Percentiles rank a stretch among this genome's conserved stretches.
Evolutionary conservation across 2,888 invertebrate species (phyloP).

Genomic region (Hesperia comma): DNA sequence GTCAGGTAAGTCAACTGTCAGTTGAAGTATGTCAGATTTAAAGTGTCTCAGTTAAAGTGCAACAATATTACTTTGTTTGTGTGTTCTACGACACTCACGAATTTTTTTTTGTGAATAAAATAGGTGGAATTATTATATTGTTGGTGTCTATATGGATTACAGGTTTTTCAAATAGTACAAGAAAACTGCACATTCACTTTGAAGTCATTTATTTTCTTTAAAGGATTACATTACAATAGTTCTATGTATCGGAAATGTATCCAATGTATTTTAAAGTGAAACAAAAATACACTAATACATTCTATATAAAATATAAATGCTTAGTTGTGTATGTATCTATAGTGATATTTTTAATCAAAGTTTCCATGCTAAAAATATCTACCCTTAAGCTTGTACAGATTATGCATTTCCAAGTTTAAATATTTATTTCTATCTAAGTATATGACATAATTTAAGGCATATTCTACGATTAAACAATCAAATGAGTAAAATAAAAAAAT

Average conservation of each 20-base stretch:
- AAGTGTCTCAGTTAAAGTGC: too few species aligned
- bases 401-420: conserved; percentile 10
- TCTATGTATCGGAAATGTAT: conserved; percentile 57
- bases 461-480: conserved; percentile 32
- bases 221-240: conserved; percentile 59
- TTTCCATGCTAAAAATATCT: conserved; percentile 20
- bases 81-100: too few species aligned
- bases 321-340: conserved; percentile 45
- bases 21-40: too few species aligned
- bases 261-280: conserved; percentile 55
- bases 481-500: too few species aligned
- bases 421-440: conserved; percentile 25
- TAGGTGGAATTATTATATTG: too few species aligned
- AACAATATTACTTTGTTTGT: too few species aligned
- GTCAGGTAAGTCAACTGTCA: too few species aligned
- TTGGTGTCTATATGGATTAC: too few species aligned
- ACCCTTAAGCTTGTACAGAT: conserved; percentile 20
- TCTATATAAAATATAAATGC: conserved; percentile 65
- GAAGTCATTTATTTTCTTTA: conserved; percentile 58
- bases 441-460: conserved; percentile 34
- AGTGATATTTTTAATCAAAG: conserved; percentile 30
- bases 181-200: conserved; percentile 40
- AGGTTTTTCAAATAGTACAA: background rate
- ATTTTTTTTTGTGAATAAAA: too few species aligned
- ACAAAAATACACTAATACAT: conserved; percentile 60